Conservation (phyloP, 1,140 invertebrate genomes). For the Drosophila paulistorum region DNA sequence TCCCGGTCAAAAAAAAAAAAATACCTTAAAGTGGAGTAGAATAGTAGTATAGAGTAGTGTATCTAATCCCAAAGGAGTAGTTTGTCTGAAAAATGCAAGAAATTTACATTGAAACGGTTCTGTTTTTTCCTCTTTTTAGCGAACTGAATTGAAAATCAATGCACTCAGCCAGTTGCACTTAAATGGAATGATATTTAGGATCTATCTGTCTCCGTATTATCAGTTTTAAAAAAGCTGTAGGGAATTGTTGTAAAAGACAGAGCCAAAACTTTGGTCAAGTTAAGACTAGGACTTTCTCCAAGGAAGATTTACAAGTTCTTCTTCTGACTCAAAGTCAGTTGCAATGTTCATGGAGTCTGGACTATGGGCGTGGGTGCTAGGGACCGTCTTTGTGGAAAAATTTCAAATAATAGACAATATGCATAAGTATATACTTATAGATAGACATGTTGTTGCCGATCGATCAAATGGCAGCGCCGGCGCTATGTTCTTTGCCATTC, state of each 20-base stretch:
- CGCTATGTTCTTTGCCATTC: constrained; percentile 48
- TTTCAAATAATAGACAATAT: not conserved
- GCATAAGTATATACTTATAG: not conserved
- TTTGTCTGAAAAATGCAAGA: not conserved
- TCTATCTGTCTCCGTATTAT: not conserved
- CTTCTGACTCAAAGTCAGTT: too few relatives aligned
- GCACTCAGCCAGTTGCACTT: not conserved
- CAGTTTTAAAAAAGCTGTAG: not conserved
- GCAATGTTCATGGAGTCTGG: not conserved
- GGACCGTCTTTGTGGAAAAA: not conserved
- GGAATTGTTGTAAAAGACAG: too few relatives aligned
- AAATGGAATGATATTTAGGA: not conserved
- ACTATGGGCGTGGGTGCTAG: not conserved
- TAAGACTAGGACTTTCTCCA: too few relatives aligned
- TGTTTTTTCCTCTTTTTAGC: not conserved
- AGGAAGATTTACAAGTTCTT: too few relatives aligned
- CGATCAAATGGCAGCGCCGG: constrained; percentile 57
- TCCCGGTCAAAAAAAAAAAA: constrained; percentile 2
- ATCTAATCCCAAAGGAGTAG: not conserved
- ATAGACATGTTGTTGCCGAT: not conserved
- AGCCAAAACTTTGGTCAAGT: too few relatives aligned
- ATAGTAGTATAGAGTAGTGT: too few relatives aligned
- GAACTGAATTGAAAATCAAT: constrained; percentile 5
- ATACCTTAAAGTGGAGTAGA: constrained; percentile 27
- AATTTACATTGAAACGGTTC: constrained; percentile 6